Percentiles rank a stretch among this genome's conserved stretches.
These are phyloP conservation scores for Scomber japonicus DNA, from an alignment of 2,113 vertebrate species.

Conservation along the genomic window DNA sequence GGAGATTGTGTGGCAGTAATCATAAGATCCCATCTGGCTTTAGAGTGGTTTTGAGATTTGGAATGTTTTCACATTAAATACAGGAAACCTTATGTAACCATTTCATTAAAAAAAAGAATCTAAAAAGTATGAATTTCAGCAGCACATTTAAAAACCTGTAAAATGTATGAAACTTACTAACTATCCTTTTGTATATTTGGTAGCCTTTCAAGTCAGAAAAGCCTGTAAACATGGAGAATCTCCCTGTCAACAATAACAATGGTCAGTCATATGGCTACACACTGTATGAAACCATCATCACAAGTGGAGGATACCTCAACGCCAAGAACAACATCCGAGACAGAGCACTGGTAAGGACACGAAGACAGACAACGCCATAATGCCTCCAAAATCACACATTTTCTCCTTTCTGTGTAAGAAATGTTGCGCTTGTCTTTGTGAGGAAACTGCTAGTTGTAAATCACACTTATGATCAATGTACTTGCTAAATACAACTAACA, in stretches of 20 bases:
- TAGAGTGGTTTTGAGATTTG: neutral
- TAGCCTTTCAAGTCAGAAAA: slow-evolving; percentile 86
- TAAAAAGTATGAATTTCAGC: neutral
- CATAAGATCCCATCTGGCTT: neutral
- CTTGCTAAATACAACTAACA: slow-evolving; percentile 38
- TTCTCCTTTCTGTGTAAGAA: slow-evolving; percentile 22
- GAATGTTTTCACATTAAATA: slow-evolving; percentile 14
- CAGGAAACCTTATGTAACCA: neutral
- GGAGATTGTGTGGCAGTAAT: slow-evolving; percentile 6
- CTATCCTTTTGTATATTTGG: neutral
- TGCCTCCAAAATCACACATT: neutral
- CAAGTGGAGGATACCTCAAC: slow-evolving; percentile 83
- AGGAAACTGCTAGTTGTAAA: slow-evolving; percentile 28
- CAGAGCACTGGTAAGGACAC: slow-evolving; percentile 88
- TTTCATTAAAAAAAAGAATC: neutral
- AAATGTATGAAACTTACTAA: neutral
- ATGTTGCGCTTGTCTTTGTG: neutral
- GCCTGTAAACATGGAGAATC: slow-evolving; percentile 92
- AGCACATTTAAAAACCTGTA: neutral
- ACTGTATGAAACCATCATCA: slow-evolving; percentile 88
- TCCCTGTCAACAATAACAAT: slow-evolving; percentile 85
- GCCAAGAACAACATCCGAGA: slow-evolving; percentile 86
- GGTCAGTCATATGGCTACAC: slow-evolving; percentile 91
- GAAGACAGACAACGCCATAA: neutral
- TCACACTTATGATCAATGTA: slow-evolving; percentile 28